These are phyloP conservation scores for Rhagonycha fulva DNA, from an alignment of 2,888 invertebrate genomes.

Conservation along the genomic window DNA sequence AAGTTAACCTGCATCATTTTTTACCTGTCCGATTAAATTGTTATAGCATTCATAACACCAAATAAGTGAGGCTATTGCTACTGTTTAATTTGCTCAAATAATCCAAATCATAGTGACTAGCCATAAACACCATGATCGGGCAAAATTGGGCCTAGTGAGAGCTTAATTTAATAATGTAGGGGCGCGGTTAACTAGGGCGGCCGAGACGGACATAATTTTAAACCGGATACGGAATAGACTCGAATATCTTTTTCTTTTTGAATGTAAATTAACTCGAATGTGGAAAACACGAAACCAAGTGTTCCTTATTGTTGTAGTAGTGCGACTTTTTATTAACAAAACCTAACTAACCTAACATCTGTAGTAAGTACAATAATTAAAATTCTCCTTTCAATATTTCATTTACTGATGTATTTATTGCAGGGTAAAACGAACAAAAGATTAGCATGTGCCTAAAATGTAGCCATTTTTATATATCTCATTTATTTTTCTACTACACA, in stretches of 20 bases:
- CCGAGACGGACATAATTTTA: conserved; percentile 21
- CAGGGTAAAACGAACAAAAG: conserved; percentile 12
- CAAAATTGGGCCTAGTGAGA: conserved; percentile 25
- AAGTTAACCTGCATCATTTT: not conserved
- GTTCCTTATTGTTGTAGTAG: not conserved
- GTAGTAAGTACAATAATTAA: not conserved
- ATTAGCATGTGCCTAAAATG: conserved; percentile 16
- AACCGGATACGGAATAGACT: conserved; percentile 27
- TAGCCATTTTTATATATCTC: conserved; percentile 9
- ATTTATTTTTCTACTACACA: not conserved
- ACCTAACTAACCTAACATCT: conserved; percentile 2
- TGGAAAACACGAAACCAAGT: not conserved
- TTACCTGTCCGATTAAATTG: conserved; percentile 16
- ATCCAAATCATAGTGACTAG: conserved; percentile 34
- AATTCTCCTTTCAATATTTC: not conserved
- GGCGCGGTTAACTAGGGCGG: conserved; percentile 12
- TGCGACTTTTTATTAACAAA: not conserved
- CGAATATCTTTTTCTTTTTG: not conserved
- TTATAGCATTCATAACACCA: conserved; percentile 28
- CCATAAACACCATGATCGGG: conserved; percentile 33
- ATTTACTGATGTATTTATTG: conserved; percentile 11
- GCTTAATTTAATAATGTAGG: conserved; percentile 25
- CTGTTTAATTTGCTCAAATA: conserved; percentile 35
- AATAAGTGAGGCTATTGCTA: conserved; percentile 30
- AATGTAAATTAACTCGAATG: conserved; percentile 1